A percentile compares a stretch with the other conserved stretches of the same genome.
These are phyloP conservation scores for Campopleginae sp. DNA, from an alignment of 2,888 invertebrate species.

Conservation along the genomic window DNA sequence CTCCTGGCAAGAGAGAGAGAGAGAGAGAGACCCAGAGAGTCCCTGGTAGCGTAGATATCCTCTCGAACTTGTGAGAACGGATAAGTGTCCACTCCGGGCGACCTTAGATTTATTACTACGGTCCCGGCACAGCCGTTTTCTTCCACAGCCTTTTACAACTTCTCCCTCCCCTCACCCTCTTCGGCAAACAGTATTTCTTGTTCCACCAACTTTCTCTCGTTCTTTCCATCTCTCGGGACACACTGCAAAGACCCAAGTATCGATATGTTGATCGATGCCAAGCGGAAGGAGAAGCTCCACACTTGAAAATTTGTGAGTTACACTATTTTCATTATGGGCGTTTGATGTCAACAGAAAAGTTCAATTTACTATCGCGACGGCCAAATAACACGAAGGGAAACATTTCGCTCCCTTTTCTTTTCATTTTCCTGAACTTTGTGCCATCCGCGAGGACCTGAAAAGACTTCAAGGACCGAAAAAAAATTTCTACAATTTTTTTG, in stretches of 20 bases:
- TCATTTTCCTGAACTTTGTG: neutral
- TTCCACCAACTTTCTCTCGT: conserved; percentile 65
- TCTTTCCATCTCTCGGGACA: conserved; percentile 39
- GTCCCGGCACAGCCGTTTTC: conserved; percentile 41
- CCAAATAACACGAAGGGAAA: conserved; percentile 44
- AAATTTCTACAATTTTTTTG: too few relatives aligned
- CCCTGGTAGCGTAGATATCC: conserved; percentile 52
- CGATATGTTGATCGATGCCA: conserved; percentile 23
- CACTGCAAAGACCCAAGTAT: conserved; percentile 4
- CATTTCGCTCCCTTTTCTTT: neutral
- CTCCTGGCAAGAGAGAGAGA: conserved; percentile 14
- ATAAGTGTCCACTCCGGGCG: conserved; percentile 82
- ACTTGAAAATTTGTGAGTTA: neutral
- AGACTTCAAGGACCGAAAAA: too few relatives aligned
- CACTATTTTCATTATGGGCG: neutral
- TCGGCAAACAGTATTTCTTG: conserved; percentile 28
- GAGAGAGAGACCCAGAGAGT: neutral
- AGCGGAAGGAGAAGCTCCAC: neutral
- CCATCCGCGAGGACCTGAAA: too few relatives aligned
- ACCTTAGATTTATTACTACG: conserved; percentile 80
- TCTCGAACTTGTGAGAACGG: conserved; percentile 74
- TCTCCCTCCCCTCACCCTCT: conserved; percentile 4
- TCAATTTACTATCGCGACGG: conserved; percentile 83
- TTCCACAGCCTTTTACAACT: conserved; percentile 44
- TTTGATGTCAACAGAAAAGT: conserved; percentile 66